Evolutionary conservation across 2,797 vertebrate species (phyloP), one percentile per base, ranked within the genome.

Genomic region (Acrossocheilus fasciatus): DNA sequence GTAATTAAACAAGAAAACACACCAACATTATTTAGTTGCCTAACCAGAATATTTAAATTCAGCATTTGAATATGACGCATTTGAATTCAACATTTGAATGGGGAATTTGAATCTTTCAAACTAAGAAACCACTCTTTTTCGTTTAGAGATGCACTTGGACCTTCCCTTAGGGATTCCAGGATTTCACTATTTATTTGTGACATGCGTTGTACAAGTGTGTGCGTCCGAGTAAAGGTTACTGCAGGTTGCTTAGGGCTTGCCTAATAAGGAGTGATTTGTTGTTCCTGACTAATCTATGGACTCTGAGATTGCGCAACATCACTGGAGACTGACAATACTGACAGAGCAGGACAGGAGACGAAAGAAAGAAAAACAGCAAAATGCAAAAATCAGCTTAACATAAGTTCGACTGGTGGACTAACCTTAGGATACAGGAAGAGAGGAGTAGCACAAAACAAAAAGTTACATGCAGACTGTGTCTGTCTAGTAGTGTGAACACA

Each of bases 211-310:
- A 77, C 34, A 39, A 77, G 50, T 39, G n/a, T 20, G 79, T 68
- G 45, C 4, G n/a, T 18, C 17, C n/a, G 88, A 87, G 88, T 88
- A 81, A 70, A 83, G 93, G 93, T 94, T 93, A 94, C 89, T 91
- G 50, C 41, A 78, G 91, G 91, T 90, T 91, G 92, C 52, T 70
- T 85, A 80, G 79, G 23, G 36, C 89, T 91, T 66, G 81, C 88
- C 91, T 94, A 94, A 95, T 95, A 95, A 93, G 92, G 87, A 88
- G 50, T 76, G 85, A 83, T 81, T 82, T 89, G 86, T 89, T 89
- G 89, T 84, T 69, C 84, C 69, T 54, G 81, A 86, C 84, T 95
- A 93, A 96, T 95, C 95, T 95, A 92, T 96, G 95, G 93, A 96
- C 95, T 90, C 90, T 92, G 81, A 87, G 88, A 89, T 94, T 95